These are phyloP conservation scores for Pocillopora verrucosa DNA, from an alignment of 64 coral and sea anemone genomes.

Conservation along the genomic window DNA sequence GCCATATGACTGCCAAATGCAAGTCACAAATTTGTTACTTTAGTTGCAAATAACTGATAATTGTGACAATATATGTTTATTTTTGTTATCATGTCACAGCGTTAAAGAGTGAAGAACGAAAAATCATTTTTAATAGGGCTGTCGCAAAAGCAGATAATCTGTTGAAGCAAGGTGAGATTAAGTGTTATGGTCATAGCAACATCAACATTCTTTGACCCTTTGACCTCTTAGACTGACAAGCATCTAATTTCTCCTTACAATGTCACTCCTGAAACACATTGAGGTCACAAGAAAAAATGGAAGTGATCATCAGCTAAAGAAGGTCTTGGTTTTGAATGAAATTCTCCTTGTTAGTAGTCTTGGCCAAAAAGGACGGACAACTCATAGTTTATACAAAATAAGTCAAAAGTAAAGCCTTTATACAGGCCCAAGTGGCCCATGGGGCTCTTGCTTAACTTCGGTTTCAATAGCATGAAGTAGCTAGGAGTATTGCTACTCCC, in stretches of 20 bases:
- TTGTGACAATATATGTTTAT: not conserved
- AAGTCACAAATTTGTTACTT: too few species aligned
- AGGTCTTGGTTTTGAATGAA: too few species aligned
- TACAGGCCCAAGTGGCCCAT: not conserved
- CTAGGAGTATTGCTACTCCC: too few species aligned
- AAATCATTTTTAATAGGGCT: conserved; percentile 36
- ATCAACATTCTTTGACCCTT: too few species aligned
- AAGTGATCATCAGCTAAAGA: not conserved
- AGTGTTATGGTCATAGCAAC: not conserved
- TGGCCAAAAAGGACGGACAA: too few species aligned
- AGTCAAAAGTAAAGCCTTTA: too few species aligned
- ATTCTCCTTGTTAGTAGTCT: too few species aligned
- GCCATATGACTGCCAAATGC: too few species aligned
- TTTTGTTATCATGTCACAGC: not conserved
- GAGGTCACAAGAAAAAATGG: not conserved
- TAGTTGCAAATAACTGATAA: not conserved
- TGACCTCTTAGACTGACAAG: too few species aligned
- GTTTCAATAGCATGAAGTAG: too few species aligned
- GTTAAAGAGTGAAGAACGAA: not conserved
- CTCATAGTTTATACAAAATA: too few species aligned
- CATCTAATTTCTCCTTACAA: too few species aligned
- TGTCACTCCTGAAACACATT: not conserved
- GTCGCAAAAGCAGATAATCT: conserved; percentile 31
- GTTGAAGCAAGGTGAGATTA: not conserved
- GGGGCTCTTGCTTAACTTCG: not conserved